Percentiles rank a stretch among this genome's conserved stretches.
Conservation (phyloP, 2,113 vertebrate genomes). For the Crotalus horridus region DNA sequence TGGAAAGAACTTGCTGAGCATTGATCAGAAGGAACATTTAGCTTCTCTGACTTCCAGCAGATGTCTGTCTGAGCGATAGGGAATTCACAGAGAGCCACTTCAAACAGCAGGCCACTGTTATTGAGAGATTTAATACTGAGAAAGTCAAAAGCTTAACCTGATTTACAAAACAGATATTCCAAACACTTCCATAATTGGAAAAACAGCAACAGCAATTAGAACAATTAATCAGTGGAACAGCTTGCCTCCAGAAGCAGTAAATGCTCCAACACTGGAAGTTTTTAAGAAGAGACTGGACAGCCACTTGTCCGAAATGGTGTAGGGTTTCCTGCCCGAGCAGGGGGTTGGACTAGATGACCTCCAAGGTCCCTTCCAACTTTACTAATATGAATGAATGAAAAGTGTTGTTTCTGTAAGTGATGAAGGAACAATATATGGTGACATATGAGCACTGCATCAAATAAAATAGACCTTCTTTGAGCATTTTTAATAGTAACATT, state of each 20-base stretch:
- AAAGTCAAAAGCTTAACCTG: neutral
- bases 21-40: no score
- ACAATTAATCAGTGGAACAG: no score
- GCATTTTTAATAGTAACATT: slow-evolving; percentile 24
- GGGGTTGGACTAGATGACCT: no score
- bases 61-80: neutral
- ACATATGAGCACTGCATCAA: neutral
- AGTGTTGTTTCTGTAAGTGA: neutral
- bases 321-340: no score
- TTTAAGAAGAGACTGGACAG: no score
- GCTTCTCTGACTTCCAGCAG: neutral
- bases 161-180: neutral
- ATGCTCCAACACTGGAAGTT: no score
- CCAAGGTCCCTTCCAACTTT: no score
- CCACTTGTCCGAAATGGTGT: no score
- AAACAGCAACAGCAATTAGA: neutral
- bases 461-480: neutral
- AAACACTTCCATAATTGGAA: neutral
- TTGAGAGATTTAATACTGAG: neutral
- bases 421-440: neutral
- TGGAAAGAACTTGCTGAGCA: neutral
- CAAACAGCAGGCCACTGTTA: neutral
- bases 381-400: no score
- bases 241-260: no score
- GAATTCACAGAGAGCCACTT: neutral